Base-by-base conservation (phyloP, 2,113 vertebrate genomes). In the Mandrillus leucophaeus region DNA sequence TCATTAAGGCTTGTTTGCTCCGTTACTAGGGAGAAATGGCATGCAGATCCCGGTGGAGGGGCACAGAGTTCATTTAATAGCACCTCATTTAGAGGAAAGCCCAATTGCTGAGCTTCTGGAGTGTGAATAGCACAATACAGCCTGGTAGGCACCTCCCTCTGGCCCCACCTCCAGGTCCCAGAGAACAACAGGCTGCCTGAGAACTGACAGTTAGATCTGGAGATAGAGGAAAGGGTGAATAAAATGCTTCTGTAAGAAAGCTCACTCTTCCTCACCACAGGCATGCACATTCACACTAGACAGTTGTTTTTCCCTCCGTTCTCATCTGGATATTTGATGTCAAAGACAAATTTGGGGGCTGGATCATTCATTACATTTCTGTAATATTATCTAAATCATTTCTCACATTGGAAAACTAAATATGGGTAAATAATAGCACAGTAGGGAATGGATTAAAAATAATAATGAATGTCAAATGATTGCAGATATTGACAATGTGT, bases 241-340 rank as follows among this genome's bases (percentile, higher is more conserved):
- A 11, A 3, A 16, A 81, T 2, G 5, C 5, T 52, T 8, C 13
- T 50, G 16, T 23, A 35, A 9, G 8, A 50, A 52, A 1, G 3
- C 16, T 38, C 27, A 14, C 6, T 1, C 27, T 18, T 11, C 55
- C 48, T 61, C 9, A 2, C 45, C 8, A 43, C 48, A 1, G 5
- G 27, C 68, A 17, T 0, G 0, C 45, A 6, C 1, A 0, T 35
- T 38, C 35, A 48, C n/a, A 23, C 8, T 1, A 5, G 3, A 14
- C 13, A 30, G 35, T 6, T 3, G 8, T 38, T 35, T 32, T n/a
- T 35, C 10, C 30, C 32, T 45, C 20, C 23, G 17, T 61, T 76
- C 6, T 90, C 50, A 7, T 61, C 35, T 55, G 13, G 22, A n/a
- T n/a, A 16, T 3, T 84, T 57, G 23, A 30, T 75, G 64, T 38